Base-by-base conservation (phyloP, 2,113 vertebrate species). In the Stictonetta naevosa region DNA sequence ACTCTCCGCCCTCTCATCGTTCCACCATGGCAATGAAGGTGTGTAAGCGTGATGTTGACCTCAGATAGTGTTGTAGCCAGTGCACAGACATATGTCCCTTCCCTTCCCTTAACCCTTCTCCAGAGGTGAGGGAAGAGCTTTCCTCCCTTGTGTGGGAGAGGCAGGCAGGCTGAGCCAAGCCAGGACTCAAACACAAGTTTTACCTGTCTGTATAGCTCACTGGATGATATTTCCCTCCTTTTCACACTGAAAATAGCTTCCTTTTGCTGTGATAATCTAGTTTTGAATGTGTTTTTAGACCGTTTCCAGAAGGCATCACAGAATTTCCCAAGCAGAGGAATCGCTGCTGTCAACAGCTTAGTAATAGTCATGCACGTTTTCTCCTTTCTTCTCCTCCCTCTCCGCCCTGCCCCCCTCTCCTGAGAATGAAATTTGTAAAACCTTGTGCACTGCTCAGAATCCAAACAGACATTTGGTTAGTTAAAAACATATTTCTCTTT, bases 401-500 rank as follows among this genome's bases (percentile, higher is more conserved):
- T 15, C 14, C 7, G 1, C 5, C n/a, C 17, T 11, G 8, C 17
- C 12, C 28, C 34, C 18, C 8, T 25, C 15, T 16, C 34, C 34
- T n/a, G 7, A 38, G 6, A 23, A 80, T 55, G 33, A 88, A 81
- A 88, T 23, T 48, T 80, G 14, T 89, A 67, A 71, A 62, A 19
- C 55, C 25, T 28, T 72, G 42, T 60, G 77, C 10, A 12, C 25
- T n/a, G 38, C 26, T 81, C 29, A 88, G 63, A 95, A 92, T 38
- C n/a, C 40, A 69, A 92, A 86, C 67, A 92, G 83, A 69, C 71
- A 25, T 0, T 16, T 22, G 5, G 18, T 56, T 93, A 83, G 88
- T 95, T 96, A 88, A 90, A 95, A 96, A 86, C 83, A 84, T 68
- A 87, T 22, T 90, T 89, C 34, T 86, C 40, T 96, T 96, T 95